A percentile compares a stretch with the other conserved stretches of the same genome.
These are phyloP conservation scores for Andricus quercusramuli DNA, from an alignment of 2,888 invertebrate species.

Conservation along the genomic window DNA sequence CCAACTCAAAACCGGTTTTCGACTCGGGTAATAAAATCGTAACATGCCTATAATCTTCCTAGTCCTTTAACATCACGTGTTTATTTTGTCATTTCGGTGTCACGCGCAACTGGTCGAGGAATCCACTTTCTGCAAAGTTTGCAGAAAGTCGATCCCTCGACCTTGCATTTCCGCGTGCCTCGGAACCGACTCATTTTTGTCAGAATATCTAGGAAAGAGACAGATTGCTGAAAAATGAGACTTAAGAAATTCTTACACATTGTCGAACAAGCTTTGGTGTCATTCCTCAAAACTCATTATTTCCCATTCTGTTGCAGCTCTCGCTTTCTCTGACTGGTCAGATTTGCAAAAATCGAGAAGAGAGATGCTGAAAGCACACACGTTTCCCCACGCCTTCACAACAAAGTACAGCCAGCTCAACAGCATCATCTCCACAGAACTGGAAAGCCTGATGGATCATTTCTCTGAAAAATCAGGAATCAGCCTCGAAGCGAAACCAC, in stretches of 20 bases:
- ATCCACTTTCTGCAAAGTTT: slow-evolving; percentile 62
- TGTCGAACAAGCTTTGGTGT: not conserved
- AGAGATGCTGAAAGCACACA: slow-evolving; percentile 81
- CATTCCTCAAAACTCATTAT: not conserved
- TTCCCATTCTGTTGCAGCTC: slow-evolving; percentile 78
- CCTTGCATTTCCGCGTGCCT: slow-evolving; percentile 62
- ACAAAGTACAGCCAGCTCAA: slow-evolving; percentile 80
- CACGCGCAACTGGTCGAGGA: slow-evolving; percentile 35
- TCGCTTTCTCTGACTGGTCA: slow-evolving; percentile 87
- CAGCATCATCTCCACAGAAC: slow-evolving; percentile 78
- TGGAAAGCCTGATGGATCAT: slow-evolving; percentile 70
- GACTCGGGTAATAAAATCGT: not conserved
- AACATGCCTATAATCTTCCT: slow-evolving; percentile 8
- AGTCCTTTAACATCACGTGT: not conserved
- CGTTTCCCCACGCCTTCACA: slow-evolving; percentile 82
- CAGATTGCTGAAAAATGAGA: slow-evolving; percentile 18
- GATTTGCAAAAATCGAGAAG: slow-evolving; percentile 82
- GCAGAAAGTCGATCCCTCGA: slow-evolving; percentile 46
- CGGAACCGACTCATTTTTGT: not conserved
- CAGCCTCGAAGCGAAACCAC: slow-evolving; percentile 76
- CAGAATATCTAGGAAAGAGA: slow-evolving; percentile 1
- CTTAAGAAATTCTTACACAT: not conserved
- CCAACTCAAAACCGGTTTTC: slow-evolving; percentile 12
- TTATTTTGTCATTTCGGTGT: slow-evolving; percentile 7
- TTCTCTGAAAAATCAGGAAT: slow-evolving; percentile 61